Evolutionary conservation across 2,113 vertebrate species (phyloP).

Genomic region (Fulica atra): DNA sequence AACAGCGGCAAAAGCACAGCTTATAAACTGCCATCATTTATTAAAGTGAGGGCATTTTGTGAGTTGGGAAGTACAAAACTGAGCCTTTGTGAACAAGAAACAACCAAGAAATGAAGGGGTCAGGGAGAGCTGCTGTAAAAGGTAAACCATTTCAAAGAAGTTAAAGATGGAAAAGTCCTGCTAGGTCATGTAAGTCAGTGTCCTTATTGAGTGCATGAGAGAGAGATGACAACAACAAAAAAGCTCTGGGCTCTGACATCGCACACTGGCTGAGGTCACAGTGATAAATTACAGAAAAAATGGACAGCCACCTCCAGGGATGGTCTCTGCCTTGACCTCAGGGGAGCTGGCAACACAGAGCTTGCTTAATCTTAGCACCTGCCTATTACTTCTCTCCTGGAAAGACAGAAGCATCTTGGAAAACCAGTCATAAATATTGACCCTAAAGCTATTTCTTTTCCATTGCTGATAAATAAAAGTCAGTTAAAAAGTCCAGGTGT

Average conservation of each 20-base stretch:
- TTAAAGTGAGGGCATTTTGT: conserved; percentile 6
- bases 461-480: background rate
- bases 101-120: background rate
- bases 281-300: background rate
- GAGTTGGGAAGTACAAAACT: background rate
- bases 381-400: background rate
- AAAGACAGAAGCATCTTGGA: background rate
- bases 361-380: background rate
- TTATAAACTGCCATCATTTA: background rate
- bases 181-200: background rate
- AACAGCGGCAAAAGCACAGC: background rate
- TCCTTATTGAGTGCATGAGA: background rate
- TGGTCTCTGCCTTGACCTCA: background rate
- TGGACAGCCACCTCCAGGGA: background rate
- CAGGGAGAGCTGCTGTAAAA: background rate
- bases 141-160: conserved; percentile 13
- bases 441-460: background rate
- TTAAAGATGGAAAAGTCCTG: conserved; percentile 32
- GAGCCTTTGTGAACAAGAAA: conserved; percentile 2
- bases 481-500: background rate
- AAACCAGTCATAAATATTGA: background rate
- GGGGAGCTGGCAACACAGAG: background rate
- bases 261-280: background rate
- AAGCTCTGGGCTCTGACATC: background rate
- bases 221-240: background rate